These are phyloP conservation scores for Buceros bicornis DNA, from an alignment of 2,797 vertebrate genomes.

Conservation along the genomic window DNA sequence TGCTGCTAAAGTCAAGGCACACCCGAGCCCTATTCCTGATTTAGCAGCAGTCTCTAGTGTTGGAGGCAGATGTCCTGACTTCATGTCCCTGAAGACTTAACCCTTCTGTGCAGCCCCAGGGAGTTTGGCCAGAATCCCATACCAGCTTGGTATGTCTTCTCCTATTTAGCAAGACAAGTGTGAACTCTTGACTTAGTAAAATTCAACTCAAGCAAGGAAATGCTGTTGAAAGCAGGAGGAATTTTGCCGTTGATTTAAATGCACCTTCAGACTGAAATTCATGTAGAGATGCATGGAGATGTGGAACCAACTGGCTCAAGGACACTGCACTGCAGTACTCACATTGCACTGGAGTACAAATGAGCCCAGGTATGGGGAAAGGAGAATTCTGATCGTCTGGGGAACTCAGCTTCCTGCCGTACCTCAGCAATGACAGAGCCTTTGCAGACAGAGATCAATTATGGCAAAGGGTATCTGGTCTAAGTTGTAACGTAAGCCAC, in stretches of 20 bases:
- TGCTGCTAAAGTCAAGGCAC: not conserved
- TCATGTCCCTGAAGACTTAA: not conserved
- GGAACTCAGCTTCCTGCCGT: not conserved
- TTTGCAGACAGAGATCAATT: accelerated
- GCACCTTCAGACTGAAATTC: not conserved
- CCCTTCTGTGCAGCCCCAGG: not conserved
- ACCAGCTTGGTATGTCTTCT: conserved; percentile 26
- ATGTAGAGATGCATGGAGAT: not conserved
- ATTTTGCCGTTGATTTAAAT: not conserved
- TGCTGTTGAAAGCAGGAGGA: not conserved
- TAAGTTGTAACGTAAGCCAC: no score
- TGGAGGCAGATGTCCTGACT: not conserved
- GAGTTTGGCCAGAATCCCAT: not conserved
- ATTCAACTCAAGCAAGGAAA: not conserved
- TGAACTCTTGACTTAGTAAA: conserved; percentile 5
- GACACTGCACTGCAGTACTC: not conserved
- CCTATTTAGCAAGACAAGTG: conserved; percentile 15
- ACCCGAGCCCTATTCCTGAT: accelerated
- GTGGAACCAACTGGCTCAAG: not conserved
- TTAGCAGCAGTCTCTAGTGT: not conserved
- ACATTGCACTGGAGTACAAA: not conserved
- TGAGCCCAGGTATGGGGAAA: not conserved
- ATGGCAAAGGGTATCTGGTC: not conserved
- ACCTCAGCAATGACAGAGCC: not conserved
- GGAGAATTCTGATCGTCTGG: not conserved